A percentile compares a stretch with the other conserved stretches of the same genome.
Evolutionary conservation across 1,140 invertebrate genomes (phyloP).

Genomic region (Diploscapter pachys): DNA sequence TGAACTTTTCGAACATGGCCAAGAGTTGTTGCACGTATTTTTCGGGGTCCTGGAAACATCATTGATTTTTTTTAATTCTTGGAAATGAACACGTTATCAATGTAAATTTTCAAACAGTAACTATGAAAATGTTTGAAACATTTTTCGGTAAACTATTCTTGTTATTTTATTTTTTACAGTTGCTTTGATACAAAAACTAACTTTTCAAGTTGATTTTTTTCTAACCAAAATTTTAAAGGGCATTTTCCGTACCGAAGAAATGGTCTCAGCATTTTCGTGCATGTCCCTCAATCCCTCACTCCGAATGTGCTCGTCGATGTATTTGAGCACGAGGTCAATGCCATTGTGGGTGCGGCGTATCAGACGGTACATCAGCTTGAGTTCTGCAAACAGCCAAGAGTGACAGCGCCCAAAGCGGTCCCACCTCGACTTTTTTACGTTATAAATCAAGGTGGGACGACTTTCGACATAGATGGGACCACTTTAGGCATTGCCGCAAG

Average conservation of each 20-base stretch:
- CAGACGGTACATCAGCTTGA: conserved; percentile 88
- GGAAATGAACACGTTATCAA: background rate
- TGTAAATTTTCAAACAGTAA: background rate
- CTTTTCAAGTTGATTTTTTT: background rate
- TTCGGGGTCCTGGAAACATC: conserved; percentile 78
- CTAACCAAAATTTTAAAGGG: background rate
- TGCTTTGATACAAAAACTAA: background rate
- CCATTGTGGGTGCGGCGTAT: conserved; percentile 90
- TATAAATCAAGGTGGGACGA: no score
- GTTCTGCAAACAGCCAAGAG: conserved; percentile 63
- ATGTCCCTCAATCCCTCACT: conserved; percentile 91
- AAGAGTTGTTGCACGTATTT: conserved; percentile 96
- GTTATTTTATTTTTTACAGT: background rate
- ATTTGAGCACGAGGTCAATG: conserved; percentile 82
- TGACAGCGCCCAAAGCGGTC: background rate
- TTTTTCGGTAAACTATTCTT: background rate
- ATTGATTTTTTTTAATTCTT: background rate
- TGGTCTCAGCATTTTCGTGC: conserved; percentile 65
- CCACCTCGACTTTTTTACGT: no score
- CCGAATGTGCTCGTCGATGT: conserved; percentile 87
- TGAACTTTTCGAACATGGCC: conserved; percentile 86
- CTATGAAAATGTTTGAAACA: background rate
- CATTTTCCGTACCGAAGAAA: background rate
- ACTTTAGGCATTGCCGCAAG: no score
- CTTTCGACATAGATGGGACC: no score